phyloP scores from a whole-genome alignment of 2,888 invertebrate species.

The Dicyrtoma fusca region DNA sequence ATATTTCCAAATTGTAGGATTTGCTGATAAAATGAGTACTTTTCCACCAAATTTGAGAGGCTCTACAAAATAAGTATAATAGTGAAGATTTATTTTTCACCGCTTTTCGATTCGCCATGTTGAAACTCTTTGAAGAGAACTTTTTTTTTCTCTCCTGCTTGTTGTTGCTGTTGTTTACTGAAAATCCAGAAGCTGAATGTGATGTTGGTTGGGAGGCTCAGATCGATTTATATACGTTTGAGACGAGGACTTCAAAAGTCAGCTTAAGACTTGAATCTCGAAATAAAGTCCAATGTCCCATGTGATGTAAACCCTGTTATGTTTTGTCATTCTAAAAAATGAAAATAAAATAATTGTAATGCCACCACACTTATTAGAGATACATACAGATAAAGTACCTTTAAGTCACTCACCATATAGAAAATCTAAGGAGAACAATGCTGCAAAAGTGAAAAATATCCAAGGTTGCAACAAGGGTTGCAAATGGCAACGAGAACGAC shows the following conservation, averaged over 20 bases:
- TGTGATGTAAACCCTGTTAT: no score
- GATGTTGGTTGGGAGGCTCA: background rate
- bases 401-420: conserved; percentile 6
- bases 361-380: background rate
- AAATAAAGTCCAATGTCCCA: no score
- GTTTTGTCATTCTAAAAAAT: no score
- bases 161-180: background rate
- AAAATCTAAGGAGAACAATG: background rate
- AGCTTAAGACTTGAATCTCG: no score
- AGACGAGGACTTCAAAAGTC: background rate
- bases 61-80: conserved; percentile 1
- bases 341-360: background rate
- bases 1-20: background rate
- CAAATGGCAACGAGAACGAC: no score
- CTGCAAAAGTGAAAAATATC: no score
- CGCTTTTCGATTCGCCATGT: conserved; percentile 22
- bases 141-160: background rate
- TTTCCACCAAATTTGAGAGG: background rate
- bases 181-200: conserved; percentile 8
- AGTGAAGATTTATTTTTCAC: background rate
- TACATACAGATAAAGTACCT: conserved; percentile 8
- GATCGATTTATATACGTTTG: conserved; percentile 13
- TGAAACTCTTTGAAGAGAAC: conserved; percentile 12
- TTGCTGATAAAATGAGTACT: background rate
- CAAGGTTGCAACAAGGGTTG: no score